These are phyloP conservation scores for Ammodytes marinus DNA, from an alignment of 2,113 vertebrate genomes.

Conservation along the genomic window DNA sequence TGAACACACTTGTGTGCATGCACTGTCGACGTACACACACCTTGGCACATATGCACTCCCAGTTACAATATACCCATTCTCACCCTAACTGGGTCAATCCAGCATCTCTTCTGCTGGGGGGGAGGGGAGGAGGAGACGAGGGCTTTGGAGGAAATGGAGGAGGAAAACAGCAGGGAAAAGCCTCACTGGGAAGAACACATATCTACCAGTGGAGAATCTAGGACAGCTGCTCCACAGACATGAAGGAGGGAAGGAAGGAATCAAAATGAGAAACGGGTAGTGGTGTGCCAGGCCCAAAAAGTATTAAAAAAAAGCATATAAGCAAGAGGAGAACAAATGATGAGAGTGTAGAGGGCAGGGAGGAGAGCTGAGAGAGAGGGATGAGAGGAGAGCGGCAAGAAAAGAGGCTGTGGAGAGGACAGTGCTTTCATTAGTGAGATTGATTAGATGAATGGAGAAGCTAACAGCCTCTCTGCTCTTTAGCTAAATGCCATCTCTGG, in stretches of 20 bases:
- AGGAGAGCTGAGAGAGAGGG: slow-evolving; percentile 48
- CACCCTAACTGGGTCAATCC: slow-evolving; percentile 79
- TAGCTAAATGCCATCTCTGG: slow-evolving; percentile 85
- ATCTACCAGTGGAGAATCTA: slow-evolving; percentile 57
- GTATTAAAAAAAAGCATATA: slow-evolving; percentile 20
- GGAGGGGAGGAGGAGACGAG: slow-evolving; percentile 49
- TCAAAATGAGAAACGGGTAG: slow-evolving; percentile 7
- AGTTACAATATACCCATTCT: slow-evolving; percentile 68
- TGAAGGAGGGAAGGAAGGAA: slow-evolving; percentile 23
- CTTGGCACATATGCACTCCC: slow-evolving; percentile 46
- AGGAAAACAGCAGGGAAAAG: slow-evolving; percentile 54
- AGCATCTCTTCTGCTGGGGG: slow-evolving; percentile 60
- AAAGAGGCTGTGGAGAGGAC: slow-evolving; percentile 73
- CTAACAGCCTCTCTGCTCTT: slow-evolving; percentile 85
- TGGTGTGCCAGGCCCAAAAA: slow-evolving; percentile 4
- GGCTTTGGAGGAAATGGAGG: slow-evolving; percentile 61
- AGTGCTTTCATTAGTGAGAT: slow-evolving; percentile 84
- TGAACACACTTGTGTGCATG: background rate
- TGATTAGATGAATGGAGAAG: slow-evolving; percentile 84
- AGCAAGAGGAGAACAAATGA: slow-evolving; percentile 58
- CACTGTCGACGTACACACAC: slow-evolving; percentile 25
- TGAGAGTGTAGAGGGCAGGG: slow-evolving; percentile 64
- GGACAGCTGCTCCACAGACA: slow-evolving; percentile 47
- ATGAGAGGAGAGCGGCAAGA: slow-evolving; percentile 44
- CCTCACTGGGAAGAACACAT: slow-evolving; percentile 48